These are phyloP conservation scores for Xerus inauris DNA, from an alignment of 2,113 vertebrate species.

Conservation along the genomic window DNA sequence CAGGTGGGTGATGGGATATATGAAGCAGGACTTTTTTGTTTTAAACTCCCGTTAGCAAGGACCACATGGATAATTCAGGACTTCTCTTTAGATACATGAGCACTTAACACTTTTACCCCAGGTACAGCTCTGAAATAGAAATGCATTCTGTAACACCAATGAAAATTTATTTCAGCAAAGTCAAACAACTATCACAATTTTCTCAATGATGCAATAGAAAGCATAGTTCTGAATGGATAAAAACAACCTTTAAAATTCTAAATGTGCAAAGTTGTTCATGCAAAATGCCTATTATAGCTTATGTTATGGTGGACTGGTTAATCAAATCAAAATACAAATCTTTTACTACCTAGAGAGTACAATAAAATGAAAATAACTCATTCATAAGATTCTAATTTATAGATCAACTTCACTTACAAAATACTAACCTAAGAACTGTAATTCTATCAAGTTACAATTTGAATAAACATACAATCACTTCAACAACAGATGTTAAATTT, in stretches of 20 bases:
- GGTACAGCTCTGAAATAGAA: background rate
- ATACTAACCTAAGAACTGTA: slow-evolving; percentile 82
- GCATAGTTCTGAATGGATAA: slow-evolving; percentile 9
- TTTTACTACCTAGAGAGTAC: slow-evolving; percentile 53
- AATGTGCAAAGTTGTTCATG: slow-evolving; percentile 33
- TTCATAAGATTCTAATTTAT: slow-evolving; percentile 75
- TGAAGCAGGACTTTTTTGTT: background rate
- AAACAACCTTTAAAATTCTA: slow-evolving; percentile 25
- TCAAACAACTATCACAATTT: slow-evolving; percentile 43
- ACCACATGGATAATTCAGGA: background rate
- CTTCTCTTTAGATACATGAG: background rate
- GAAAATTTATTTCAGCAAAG: slow-evolving; percentile 32
- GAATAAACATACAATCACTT: slow-evolving; percentile 78
- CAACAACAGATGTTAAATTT: slow-evolving; percentile 82
- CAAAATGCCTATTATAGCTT: slow-evolving; percentile 51
- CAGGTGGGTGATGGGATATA: background rate
- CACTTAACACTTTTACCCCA: background rate
- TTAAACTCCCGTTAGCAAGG: background rate
- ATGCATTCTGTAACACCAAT: background rate
- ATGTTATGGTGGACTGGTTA: slow-evolving; percentile 60
- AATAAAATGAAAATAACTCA: slow-evolving; percentile 79
- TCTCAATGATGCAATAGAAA: slow-evolving; percentile 34
- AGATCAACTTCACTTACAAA: slow-evolving; percentile 83
- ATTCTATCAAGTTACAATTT: slow-evolving; percentile 76
- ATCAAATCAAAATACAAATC: slow-evolving; percentile 79